These are phyloP conservation scores for Spatulosminthurus flaviceps DNA, from an alignment of 2,888 invertebrate species.

Conservation along the genomic window DNA sequence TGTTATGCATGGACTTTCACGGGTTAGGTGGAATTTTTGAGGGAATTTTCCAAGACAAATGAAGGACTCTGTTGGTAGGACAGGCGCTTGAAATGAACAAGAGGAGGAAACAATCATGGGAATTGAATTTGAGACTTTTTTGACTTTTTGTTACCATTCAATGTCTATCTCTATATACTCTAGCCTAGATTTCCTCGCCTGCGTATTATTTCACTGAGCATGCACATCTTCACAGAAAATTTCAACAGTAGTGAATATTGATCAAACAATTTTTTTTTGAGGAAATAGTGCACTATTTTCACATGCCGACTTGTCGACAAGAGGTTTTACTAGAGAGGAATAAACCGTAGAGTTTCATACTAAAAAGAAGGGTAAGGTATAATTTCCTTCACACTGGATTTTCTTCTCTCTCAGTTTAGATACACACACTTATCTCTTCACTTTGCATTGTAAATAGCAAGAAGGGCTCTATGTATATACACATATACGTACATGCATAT, in stretches of 20 bases:
- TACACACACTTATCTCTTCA: no score
- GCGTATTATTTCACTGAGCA: no score
- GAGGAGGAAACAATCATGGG: slow-evolving; percentile 34
- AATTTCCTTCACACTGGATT: no score
- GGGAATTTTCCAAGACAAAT: slow-evolving; percentile 11
- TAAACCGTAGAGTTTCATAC: no score
- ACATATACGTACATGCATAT: background rate
- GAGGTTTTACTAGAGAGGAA: no score
- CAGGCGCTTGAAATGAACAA: slow-evolving; percentile 29
- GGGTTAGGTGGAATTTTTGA: background rate
- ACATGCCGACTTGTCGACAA: no score
- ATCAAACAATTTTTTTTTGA: background rate
- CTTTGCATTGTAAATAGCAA: no score
- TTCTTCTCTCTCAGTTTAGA: no score
- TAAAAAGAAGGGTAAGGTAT: no score
- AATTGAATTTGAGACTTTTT: slow-evolving; percentile 37
- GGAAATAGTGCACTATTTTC: background rate
- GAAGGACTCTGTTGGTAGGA: slow-evolving; percentile 1
- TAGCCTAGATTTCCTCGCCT: slow-evolving; percentile 22
- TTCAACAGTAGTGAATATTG: background rate
- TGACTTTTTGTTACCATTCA: slow-evolving; percentile 34
- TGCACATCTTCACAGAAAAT: slow-evolving; percentile 14
- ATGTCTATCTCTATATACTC: no score
- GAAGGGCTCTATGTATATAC: no score
- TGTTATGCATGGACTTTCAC: no score